Evolutionary conservation across 2,797 vertebrate genomes (phyloP), one percentile per base, ranked within the genome.

Genomic region (Epinephelus malabaricus): DNA sequence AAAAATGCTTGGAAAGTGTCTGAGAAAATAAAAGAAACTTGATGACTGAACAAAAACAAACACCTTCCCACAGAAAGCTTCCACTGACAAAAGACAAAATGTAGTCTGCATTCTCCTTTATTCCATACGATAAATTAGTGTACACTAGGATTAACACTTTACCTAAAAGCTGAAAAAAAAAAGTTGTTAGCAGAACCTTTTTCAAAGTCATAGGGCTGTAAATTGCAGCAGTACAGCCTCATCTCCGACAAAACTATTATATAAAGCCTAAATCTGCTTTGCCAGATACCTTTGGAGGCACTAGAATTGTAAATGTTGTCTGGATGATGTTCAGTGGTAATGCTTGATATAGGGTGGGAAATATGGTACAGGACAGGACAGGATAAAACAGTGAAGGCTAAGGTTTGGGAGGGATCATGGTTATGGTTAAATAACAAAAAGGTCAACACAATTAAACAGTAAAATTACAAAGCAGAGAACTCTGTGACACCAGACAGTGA

Each of bases 11-110:
- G 34, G 9, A 70, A 27, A 30, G 18, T 21, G 17, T 8, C 8
- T 19, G 6, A 15, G 1, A 59, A 69, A 56, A 62, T 30, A 50
- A 45, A 62, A 66, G 4, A 27, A 40, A 34, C 23, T 5, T 55
- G 23, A 34, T 58, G 60, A 70, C 58, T 40, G 5, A 25, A 58
- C 25, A 79, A 43, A 62, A 68, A n/a, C 6, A 59, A 63, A 43
- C 25, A 21, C 46, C n/a, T 25, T 69, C 23, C 43, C 50, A 1
- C 15, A 50, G 38, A 72, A 27, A n/a, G 11, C 46, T 46, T 59
- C 21, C 65, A 49, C 17, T 40, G 19, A 54, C 64, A 27, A 56
- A 58, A 34, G 12, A 38, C 1, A 38, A 71, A 60, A 40, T 17
- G 10, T n/a, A 17, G 30, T 45, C 30, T 30, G 77, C 21, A n/a